These are phyloP conservation scores for Apamea monoglypha DNA, from an alignment of 2,888 invertebrate genomes.

Conservation along the genomic window DNA sequence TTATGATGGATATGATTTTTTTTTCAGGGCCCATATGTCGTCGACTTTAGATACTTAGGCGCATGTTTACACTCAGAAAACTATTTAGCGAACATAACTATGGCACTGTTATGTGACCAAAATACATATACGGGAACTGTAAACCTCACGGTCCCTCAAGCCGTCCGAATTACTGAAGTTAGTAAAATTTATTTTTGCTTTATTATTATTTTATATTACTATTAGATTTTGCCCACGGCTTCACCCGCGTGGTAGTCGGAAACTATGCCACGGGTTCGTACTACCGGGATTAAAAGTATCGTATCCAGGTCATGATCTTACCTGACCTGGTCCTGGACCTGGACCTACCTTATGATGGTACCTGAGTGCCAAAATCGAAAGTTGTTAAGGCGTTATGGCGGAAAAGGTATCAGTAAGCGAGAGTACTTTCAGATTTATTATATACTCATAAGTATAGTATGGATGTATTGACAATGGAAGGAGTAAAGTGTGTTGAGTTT, in stretches of 20 bases:
- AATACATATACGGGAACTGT: slow-evolving; percentile 26
- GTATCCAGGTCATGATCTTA: background rate
- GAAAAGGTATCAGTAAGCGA: background rate
- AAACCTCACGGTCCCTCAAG: slow-evolving; percentile 17
- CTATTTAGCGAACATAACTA: slow-evolving; percentile 21
- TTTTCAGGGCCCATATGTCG: slow-evolving; percentile 42
- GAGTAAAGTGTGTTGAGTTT: background rate
- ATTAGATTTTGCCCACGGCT: background rate
- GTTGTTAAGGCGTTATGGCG: too few species aligned
- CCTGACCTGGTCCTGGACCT: too few species aligned
- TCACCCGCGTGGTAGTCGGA: background rate
- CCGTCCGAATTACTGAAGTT: slow-evolving; percentile 43
- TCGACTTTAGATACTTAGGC: slow-evolving; percentile 22
- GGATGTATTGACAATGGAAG: background rate
- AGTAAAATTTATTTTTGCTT: slow-evolving; percentile 14
- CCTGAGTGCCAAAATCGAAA: background rate
- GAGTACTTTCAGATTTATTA: background rate
- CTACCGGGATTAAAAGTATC: background rate
- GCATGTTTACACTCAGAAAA: slow-evolving; percentile 21
- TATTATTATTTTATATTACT: background rate
- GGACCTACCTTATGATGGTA: too few species aligned
- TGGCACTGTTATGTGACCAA: background rate
- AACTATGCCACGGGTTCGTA: background rate
- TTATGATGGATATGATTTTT: background rate
- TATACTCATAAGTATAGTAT: too few species aligned